A percentile compares a stretch with the other conserved stretches of the same genome.
Conservation (phyloP, 2,113 vertebrate genomes). For the Monarcha castaneiventris region DNA sequence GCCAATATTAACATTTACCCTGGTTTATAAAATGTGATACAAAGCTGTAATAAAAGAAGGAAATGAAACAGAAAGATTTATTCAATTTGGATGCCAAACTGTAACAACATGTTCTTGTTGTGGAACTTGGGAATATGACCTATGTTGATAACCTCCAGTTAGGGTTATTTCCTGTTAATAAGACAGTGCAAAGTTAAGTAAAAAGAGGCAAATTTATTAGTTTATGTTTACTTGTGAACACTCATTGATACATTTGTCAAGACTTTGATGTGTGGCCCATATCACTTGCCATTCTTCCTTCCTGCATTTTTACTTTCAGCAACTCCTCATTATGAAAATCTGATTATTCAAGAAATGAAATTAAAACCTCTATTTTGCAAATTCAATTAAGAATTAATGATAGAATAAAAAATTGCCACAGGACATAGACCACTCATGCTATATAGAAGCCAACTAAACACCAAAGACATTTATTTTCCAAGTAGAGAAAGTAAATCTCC, state of each 20-base stretch:
- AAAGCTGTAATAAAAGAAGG: constrained; percentile 24
- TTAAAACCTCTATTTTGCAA: not conserved
- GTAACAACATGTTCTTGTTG: constrained; percentile 49
- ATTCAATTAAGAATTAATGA: not conserved
- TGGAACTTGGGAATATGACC: constrained; percentile 50
- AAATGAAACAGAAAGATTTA: constrained; percentile 45
- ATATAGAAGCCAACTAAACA: not conserved
- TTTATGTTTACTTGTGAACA: not conserved
- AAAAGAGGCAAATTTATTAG: not conserved
- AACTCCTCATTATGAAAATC: not conserved
- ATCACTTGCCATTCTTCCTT: not conserved
- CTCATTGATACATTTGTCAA: not conserved
- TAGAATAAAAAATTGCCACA: not conserved
- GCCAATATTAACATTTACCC: constrained; percentile 51
- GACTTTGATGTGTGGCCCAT: not conserved
- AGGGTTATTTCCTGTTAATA: constrained; percentile 42
- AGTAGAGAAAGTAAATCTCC: not conserved
- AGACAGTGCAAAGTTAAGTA: not conserved
- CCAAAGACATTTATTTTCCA: not conserved
- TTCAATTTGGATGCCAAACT: constrained; percentile 27
- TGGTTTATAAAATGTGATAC: not conserved
- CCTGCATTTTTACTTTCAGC: not conserved
- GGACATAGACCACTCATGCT: not conserved
- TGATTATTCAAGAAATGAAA: not conserved
- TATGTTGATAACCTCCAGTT: constrained; percentile 13